Base-by-base conservation (phyloP, 2,888 invertebrate genomes). In the Plagiodera versicolora region DNA sequence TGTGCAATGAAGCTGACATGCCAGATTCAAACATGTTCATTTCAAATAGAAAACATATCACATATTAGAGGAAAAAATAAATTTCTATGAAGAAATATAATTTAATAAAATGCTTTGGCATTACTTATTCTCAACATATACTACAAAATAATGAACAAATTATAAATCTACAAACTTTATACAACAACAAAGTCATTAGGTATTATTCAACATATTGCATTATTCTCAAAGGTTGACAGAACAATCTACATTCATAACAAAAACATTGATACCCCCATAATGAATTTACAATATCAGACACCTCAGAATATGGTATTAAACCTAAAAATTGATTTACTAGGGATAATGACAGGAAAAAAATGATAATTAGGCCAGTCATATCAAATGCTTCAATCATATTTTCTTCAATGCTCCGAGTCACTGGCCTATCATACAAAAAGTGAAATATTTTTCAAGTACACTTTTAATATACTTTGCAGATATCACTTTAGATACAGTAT, bases 51-150 rank as follows among this genome's bases (percentile, higher is more conserved):
- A 46, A 54, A 30, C 9, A 45, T 44, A 39, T 24, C 39, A 45
- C 39, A 30, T 24, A 54, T 19, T 17, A 28, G 46, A 30, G 14
- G 46, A 28, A 17, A 47, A 45, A 32, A 47, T 20, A 55, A 20
- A 17, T 46, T 32, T 53, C 44, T 19, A 30, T 44, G 16, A 45
- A 44, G 24, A 44, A 53, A 30, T 53, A 60, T 35, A 61, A 59
- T 63, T 46, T 63, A 63, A 67, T 68, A 65, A 68, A 69, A 70
- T 68, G 76, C 80, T 80, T 80, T 80, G 80, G 80, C 79, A 79
- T 79, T 77, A 74, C 67, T 70, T 65, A 71, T 70, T 71, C 66
- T 66, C 60, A 68, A 60, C 63, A 62, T 63, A 67, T 64, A 68
- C 68, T 71, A 67, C 71, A 70, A 72, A 74, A 71, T 68, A 70